These are phyloP conservation scores for Nasonia longicornis DNA, from an alignment of 1,140 invertebrate species.

Conservation along the genomic window DNA sequence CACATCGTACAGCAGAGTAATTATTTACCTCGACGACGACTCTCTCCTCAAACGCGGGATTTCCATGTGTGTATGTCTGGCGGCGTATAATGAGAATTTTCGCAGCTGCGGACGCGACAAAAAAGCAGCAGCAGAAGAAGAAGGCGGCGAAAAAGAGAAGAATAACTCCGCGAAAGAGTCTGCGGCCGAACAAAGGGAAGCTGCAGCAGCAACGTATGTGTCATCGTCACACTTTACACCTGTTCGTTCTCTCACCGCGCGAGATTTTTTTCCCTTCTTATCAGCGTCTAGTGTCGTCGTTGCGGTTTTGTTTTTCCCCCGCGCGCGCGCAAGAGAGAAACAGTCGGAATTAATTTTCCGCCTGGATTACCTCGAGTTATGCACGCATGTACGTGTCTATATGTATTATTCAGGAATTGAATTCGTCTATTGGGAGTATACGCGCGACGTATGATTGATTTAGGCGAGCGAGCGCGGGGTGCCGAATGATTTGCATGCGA, in stretches of 20 bases:
- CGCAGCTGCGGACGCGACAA: background rate
- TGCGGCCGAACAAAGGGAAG: background rate
- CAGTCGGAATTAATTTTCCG: background rate
- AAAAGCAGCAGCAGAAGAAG: background rate
- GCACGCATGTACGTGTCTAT: too few species aligned
- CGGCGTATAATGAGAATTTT: slow-evolving; percentile 6
- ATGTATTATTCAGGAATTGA: background rate
- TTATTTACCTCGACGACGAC: background rate
- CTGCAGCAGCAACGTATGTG: background rate
- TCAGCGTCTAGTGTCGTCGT: background rate
- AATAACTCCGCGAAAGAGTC: background rate
- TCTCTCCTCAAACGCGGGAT: background rate
- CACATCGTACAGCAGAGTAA: too few species aligned
- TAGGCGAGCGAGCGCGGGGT: background rate
- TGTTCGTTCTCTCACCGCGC: background rate
- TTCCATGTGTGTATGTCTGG: background rate
- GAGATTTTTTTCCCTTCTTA: background rate
- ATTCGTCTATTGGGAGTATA: background rate
- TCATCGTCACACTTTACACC: background rate
- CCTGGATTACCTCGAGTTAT: background rate
- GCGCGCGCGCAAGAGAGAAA: background rate
- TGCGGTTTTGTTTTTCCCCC: background rate
- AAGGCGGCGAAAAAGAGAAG: background rate
- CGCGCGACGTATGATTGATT: background rate
- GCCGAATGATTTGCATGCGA: background rate